phyloP scores from a whole-genome alignment of 2,797 vertebrate species.

The Gastrophryne carolinensis region DNA sequence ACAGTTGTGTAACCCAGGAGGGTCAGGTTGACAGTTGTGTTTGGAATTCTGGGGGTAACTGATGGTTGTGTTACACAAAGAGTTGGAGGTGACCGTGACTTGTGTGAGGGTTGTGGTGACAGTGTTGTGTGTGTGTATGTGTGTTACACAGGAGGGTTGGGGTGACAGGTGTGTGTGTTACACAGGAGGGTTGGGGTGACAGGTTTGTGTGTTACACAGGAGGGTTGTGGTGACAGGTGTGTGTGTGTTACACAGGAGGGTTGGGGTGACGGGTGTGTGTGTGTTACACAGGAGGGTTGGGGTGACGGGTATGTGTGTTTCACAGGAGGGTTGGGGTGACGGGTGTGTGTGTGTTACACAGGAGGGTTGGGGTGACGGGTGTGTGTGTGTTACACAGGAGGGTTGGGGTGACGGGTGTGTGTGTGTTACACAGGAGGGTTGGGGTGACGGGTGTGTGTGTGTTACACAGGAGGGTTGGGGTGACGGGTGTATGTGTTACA shows the following conservation, averaged over 20 bases:
- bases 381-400: neutral
- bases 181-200: too few relatives aligned
- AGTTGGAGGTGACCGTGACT: too few relatives aligned
- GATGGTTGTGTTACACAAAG: too few relatives aligned
- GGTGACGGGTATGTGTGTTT: neutral
- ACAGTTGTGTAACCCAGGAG: neutral
- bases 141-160: neutral
- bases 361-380: too few relatives aligned
- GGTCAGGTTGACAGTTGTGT: neutral
- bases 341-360: neutral
- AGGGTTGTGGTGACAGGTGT: neutral
- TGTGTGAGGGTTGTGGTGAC: too few relatives aligned
- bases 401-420: neutral
- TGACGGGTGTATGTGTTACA: neutral
- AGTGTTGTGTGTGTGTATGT: neutral
- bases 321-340: too few relatives aligned
- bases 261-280: neutral
- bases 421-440: neutral
- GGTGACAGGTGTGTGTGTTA: too few relatives aligned
- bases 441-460: neutral
- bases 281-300: neutral
- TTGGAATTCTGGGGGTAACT: too few relatives aligned
- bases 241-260: neutral
- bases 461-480: neutral
- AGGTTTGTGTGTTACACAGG: neutral